Base-by-base conservation (phyloP, 2,797 vertebrate genomes). In the Syndactyla subalaris region DNA sequence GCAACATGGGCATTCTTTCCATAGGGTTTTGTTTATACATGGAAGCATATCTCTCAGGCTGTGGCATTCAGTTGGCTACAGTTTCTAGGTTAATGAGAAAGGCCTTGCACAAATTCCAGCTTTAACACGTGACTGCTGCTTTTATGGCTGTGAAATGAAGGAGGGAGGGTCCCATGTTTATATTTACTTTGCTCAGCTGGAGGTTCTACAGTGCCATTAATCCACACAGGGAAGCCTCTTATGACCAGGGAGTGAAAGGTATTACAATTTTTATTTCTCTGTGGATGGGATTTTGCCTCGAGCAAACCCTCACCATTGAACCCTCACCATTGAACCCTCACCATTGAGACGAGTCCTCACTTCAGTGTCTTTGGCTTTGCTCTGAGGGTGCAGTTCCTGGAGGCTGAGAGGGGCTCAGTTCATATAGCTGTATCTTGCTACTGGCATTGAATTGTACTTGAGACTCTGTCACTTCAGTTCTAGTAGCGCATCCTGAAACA, bases 1-100 rank as follows among this genome's bases (percentile, higher is more conserved):
- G 70, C 45, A 86, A 43, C 27, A 45, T 5, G 45, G 19, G 61
- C 63, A 80, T 75, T 92, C 43, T 94, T 95, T 94, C 75, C 84
- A 51, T 22, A 52, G 66, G 27, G n/a, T 72, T 89, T 84, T 97
- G 91, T 88, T 96, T 96, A 95, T 70, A 82, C 29, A 54, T 32
- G 36, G 54, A 76, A 70, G 23, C 8, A 14, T 70, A 39, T 89
- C 63, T 81, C 65, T 73, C 77, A 48, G 76, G 57, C 52, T 82
- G n/a, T 55, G 51, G 45, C 80, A 66, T 81, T 83, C 75, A 46
- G 32, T 10, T 92, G 83, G 59, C 93, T 89, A 46, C 49, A 75
- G 41, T 80, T 91, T 91, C 78, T 46, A 91, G 76, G 49, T 73
- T 88, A 93, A 93, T 67, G 63, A 92, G 65, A 88, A 93, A 93